phyloP scores from a whole-genome alignment of 30 jellyfish, hydroid and myxozoan species.

The Aurelia aurita region DNA sequence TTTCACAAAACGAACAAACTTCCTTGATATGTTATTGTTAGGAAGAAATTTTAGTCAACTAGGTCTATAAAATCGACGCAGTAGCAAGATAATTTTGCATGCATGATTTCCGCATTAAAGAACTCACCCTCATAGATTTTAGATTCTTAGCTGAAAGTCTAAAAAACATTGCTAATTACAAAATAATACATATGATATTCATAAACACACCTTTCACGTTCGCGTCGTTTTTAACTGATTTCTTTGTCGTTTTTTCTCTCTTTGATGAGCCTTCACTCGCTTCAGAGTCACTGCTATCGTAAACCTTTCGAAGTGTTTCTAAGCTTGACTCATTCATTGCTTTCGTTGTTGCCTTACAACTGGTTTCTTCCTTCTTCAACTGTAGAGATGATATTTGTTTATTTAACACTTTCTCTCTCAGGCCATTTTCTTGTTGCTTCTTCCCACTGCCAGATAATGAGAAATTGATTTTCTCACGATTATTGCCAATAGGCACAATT shows the following conservation, averaged over 20 bases:
- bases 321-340: constrained; percentile 22
- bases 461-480: constrained; percentile 41
- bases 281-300: constrained; percentile 47
- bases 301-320: constrained; percentile 43
- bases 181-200: not conserved
- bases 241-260: not conserved
- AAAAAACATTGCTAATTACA: no score
- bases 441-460: constrained; percentile 6
- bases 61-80: no score
- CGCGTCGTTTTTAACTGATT: not conserved
- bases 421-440: not conserved
- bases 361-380: no score
- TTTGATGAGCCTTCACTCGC: not conserved
- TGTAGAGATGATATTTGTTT: not conserved
- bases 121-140: no score
- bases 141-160: no score
- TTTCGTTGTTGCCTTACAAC: not conserved
- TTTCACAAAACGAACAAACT: no score
- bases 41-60: no score
- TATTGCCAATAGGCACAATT: constrained; percentile 24
- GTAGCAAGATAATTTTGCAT: no score
- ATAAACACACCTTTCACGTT: constrained; percentile 1
- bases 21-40: no score
- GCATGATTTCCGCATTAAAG: no score
- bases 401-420: not conserved